Conservation (phyloP, 1,140 invertebrate genomes). For the Orussus abietinus region DNA sequence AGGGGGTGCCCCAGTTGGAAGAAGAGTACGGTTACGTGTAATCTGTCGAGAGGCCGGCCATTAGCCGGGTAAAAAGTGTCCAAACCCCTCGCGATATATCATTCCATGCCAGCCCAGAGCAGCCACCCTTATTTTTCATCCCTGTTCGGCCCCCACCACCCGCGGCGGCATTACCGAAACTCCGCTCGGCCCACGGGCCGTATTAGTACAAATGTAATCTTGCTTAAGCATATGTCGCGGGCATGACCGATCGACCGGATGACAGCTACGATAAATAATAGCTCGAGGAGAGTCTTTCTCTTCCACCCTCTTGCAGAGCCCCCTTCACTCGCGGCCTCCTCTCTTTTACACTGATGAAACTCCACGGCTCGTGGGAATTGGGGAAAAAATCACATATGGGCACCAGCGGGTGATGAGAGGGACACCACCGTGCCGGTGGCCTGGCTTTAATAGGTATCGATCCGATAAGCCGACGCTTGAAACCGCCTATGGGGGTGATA, state of each 20-base stretch:
- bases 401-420: conserved; percentile 13
- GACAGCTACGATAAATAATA: conserved; percentile 40
- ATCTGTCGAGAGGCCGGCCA: conserved; percentile 40
- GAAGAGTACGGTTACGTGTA: conserved; percentile 26
- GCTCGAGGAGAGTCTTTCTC: conserved; percentile 17
- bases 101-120: conserved; percentile 20
- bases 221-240: conserved; percentile 48
- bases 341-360: background rate
- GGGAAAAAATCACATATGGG: conserved; percentile 39
- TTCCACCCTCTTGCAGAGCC: conserved; percentile 9
- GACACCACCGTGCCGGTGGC: conserved; percentile 30
- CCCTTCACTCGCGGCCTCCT: conserved; percentile 2
- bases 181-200: conserved; percentile 4
- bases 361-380: conserved; percentile 30
- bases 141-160: no score
- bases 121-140: no score
- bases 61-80: conserved; percentile 29
- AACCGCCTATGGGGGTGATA: no score
- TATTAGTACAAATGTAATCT: conserved; percentile 48
- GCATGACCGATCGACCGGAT: conserved; percentile 40
- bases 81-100: conserved; percentile 30
- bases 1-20: conserved; percentile 34
- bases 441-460: conserved; percentile 30
- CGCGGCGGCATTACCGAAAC: no score
- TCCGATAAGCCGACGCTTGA: no score